Conservation (phyloP, 2,888 invertebrate species). For the Eupithecia subumbrata region DNA sequence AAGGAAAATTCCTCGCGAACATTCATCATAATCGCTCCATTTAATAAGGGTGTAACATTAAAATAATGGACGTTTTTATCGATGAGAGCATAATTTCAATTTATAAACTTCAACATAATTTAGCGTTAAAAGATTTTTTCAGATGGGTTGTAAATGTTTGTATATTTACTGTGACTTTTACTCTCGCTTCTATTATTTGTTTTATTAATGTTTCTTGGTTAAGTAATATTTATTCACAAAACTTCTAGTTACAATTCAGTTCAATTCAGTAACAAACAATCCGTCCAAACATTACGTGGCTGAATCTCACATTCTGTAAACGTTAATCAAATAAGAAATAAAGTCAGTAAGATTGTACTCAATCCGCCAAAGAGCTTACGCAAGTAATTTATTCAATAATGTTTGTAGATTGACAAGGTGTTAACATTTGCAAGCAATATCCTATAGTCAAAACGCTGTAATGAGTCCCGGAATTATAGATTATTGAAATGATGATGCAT, state of each 20-base stretch:
- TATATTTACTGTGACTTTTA: neutral
- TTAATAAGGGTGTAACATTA: conserved; percentile 27
- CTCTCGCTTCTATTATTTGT: neutral
- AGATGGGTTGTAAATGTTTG: too few species aligned
- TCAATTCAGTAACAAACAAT: neutral
- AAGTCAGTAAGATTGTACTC: conserved; percentile 1
- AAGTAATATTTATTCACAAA: neutral
- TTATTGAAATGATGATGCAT: neutral
- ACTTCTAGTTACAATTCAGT: neutral
- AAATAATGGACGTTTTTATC: conserved; percentile 1
- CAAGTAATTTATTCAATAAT: neutral
- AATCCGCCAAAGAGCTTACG: neutral
- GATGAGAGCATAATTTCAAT: neutral
- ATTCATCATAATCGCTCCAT: conserved; percentile 43
- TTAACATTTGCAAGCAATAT: conserved; percentile 4
- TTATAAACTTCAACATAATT: neutral
- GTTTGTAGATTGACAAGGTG: neutral
- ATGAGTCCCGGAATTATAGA: neutral
- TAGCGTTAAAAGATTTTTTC: too few species aligned
- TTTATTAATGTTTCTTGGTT: too few species aligned
- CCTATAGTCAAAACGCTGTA: neutral
- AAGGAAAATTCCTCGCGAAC: conserved; percentile 29
- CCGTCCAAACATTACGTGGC: neutral
- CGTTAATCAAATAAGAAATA: neutral
- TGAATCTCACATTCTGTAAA: neutral